Evolutionary conservation across 2,888 invertebrate species (phyloP).

Genomic region (Cataglyphis albicans): DNA sequence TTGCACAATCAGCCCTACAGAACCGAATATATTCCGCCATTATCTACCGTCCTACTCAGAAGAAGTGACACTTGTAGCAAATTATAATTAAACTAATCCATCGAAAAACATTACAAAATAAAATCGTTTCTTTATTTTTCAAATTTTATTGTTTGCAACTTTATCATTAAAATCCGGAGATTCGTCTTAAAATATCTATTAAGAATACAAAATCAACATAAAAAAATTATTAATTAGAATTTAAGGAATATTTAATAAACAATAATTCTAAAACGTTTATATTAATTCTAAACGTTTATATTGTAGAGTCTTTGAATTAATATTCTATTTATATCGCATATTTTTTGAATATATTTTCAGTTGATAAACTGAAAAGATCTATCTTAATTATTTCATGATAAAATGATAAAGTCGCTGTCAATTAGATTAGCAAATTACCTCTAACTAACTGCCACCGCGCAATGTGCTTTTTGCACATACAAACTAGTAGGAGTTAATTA

Average conservation of each 20-base stretch:
- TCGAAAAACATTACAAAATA: neutral
- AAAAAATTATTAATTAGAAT: neutral
- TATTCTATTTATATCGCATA: neutral
- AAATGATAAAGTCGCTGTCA: neutral
- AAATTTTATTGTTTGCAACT: neutral
- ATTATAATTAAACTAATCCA: neutral
- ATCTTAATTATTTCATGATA: constrained; percentile 9
- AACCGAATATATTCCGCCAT: constrained; percentile 7
- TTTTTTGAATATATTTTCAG: neutral
- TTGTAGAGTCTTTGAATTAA: neutral
- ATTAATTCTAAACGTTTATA: neutral
- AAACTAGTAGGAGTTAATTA: constrained; percentile 31
- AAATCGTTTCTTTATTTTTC: neutral
- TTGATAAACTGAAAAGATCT: constrained; percentile 9
- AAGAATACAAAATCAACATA: neutral
- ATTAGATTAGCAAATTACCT: constrained; percentile 37
- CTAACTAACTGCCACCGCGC: constrained; percentile 13
- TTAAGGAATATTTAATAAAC: neutral
- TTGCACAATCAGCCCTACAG: constrained; percentile 14
- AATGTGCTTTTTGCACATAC: constrained; percentile 18
- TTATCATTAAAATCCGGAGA: constrained; percentile 7
- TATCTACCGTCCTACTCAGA: neutral
- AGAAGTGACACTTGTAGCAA: neutral
- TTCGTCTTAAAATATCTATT: neutral
- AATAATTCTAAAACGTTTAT: neutral